Base-by-base conservation (phyloP, 1,140 invertebrate species). In the Brachionus rubens region DNA sequence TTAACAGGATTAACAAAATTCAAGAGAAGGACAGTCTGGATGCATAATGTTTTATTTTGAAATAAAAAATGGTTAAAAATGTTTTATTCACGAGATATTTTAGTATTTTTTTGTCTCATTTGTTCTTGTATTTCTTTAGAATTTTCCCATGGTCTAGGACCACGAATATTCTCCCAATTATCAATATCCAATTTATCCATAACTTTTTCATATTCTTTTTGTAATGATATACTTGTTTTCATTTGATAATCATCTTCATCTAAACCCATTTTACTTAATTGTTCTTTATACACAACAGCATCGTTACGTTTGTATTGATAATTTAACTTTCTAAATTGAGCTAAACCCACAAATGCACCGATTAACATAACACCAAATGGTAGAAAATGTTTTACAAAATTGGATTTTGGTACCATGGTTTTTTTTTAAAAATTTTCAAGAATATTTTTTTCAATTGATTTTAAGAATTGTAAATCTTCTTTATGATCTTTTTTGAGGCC, bases 81-180 rank as follows among this genome's bases (percentile, higher is more conserved):
- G n/a, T n/a, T n/a, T n/a, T n/a, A n/a, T n/a, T n/a, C n/a, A n/a
- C n/a, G n/a, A n/a, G 33, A 36, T 5, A 36, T 16, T 59, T 36
- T 59, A 16, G 30, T 33, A 33, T 59, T 59, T n/a, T 59, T n/a
- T 72, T 72, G 48, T 72, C 46, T 43, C 30, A 46, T 41, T 28
- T 79, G 77, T 50, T 78, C 54, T 76, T 78, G 80, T 5, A 81
- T 62, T 47, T 77, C 56, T 76, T 79, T 80, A 0, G 79, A 80
- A 77, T 90, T 87, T 80, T 92, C 91, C 91, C 91, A 92, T 12
- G 91, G 91, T 76, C 91, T 85, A 5, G 91, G 88, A 2, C 90
- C 90, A 81, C 91, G 84, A 76, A 89, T 88, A 80, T 92, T 91
- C 81, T 91, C 87, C 91, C 91, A 93, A 79, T 89, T 87, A 77